A percentile compares a stretch with the other conserved stretches of the same genome.
Evolutionary conservation across 2,888 invertebrate species (phyloP).

Genomic region (Apamea sordens): DNA sequence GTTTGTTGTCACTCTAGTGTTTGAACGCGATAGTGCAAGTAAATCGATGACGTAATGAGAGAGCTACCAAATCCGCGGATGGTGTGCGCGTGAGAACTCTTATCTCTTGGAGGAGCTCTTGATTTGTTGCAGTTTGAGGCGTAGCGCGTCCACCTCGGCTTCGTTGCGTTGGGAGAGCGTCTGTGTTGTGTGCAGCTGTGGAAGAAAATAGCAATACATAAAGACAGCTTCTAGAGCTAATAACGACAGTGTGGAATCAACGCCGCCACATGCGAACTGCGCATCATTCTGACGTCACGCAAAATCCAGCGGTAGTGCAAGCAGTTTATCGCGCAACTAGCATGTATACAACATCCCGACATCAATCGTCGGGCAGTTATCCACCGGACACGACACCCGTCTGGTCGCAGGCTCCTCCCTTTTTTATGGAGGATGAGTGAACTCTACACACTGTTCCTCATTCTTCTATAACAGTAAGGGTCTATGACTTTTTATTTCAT

Average conservation of each 20-base stretch:
- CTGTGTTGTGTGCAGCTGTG: slow-evolving; percentile 85
- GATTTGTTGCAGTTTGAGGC: slow-evolving; percentile 88
- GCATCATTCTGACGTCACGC: no score
- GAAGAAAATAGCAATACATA: slow-evolving; percentile 30
- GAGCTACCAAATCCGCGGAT: slow-evolving; percentile 76
- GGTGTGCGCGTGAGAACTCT: slow-evolving; percentile 68
- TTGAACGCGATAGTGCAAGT: slow-evolving; percentile 49
- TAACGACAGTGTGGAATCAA: no score
- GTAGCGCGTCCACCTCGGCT: slow-evolving; percentile 86
- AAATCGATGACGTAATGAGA: slow-evolving; percentile 69
- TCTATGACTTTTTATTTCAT: not conserved
- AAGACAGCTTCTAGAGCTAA: not conserved
- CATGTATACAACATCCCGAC: no score
- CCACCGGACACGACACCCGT: no score
- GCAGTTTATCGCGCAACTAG: no score
- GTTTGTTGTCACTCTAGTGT: slow-evolving; percentile 21
- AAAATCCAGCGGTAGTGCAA: no score
- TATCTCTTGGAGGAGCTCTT: slow-evolving; percentile 90
- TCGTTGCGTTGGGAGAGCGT: slow-evolving; percentile 84
- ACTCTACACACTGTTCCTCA: no score
- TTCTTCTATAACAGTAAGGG: not conserved
- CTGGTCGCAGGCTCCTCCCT: no score
- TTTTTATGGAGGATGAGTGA: no score
- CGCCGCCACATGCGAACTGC: no score
- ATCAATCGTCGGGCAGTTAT: no score